These are phyloP conservation scores for Phacellophora camtschatica DNA, from an alignment of 30 jellyfish, hydroid and myxozoan genomes.

Conservation along the genomic window DNA sequence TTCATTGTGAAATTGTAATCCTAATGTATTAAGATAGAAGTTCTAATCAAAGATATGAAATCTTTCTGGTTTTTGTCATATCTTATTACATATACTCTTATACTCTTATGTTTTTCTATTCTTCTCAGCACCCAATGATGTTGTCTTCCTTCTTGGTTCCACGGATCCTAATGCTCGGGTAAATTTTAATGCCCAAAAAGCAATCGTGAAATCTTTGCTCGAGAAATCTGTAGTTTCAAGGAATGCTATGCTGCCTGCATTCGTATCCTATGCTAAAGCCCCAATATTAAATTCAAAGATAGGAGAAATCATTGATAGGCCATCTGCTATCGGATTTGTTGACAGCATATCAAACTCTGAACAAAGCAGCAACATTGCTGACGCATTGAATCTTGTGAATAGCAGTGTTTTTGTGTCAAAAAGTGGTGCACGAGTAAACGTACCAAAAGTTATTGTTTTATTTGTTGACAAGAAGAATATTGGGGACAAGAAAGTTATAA, in stretches of 20 bases:
- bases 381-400: conserved; percentile 71
- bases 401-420: conserved; percentile 50
- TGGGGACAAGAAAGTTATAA: conserved; percentile 43
- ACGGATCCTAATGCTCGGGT: conserved; percentile 25
- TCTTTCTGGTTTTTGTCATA: no score
- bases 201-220: conserved; percentile 12
- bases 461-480: conserved; percentile 71
- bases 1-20: no score
- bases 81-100: no score
- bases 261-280: conserved; percentile 51
- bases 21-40: no score
- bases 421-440: conserved; percentile 79
- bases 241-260: conserved; percentile 25
- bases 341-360: not conserved
- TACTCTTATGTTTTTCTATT: no score
- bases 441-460: conserved; percentile 68
- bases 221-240: conserved; percentile 27
- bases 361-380: conserved; percentile 46
- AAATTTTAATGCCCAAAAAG: conserved; percentile 49
- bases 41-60: no score
- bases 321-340: not conserved
- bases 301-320: conserved; percentile 21
- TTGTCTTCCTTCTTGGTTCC: conserved; percentile 65
- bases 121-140: conserved; percentile 34
- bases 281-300: conserved; percentile 26